Conservation (phyloP, 1,140 invertebrate species). For the Propsilocerus akamusi region DNA sequence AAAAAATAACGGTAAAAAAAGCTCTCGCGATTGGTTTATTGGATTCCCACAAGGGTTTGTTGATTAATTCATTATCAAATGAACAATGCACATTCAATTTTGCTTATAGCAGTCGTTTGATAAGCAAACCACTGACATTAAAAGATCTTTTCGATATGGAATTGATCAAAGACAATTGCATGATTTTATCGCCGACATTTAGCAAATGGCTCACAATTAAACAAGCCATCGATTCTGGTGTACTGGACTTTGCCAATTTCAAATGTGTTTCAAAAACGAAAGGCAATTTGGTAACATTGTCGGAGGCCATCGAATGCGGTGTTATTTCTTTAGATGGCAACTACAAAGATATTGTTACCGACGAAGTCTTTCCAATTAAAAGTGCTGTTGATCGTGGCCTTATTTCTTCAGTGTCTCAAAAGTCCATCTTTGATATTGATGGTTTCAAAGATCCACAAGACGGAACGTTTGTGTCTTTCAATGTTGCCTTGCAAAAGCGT, state of each 20-base stretch:
- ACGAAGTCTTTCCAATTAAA: conserved; percentile 40
- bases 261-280: conserved; percentile 59
- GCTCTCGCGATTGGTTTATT: conserved; percentile 47
- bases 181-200: conserved; percentile 56
- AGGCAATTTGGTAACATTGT: conserved; percentile 53
- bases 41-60: conserved; percentile 52
- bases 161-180: conserved; percentile 50
- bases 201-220: conserved; percentile 47
- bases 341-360: conserved; percentile 42
- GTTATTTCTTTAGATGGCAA: conserved; percentile 48
- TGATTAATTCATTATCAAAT: conserved; percentile 61
- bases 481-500: conserved; percentile 55
- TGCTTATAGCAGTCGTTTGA: conserved; percentile 48
- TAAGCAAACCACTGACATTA: conserved; percentile 67
- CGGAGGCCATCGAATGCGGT: conserved; percentile 52
- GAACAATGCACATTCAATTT: conserved; percentile 56
- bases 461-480: conserved; percentile 60
- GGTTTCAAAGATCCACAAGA: conserved; percentile 63
- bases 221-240: conserved; percentile 56
- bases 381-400: conserved; percentile 64
- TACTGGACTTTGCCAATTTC: conserved; percentile 54
- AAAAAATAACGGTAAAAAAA: conserved; percentile 53
- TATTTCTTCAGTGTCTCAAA: conserved; percentile 63
- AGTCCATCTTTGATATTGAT: conserved; percentile 72
- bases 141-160: conserved; percentile 61